These are phyloP conservation scores for Plagiodera versicolora DNA, from an alignment of 2,888 invertebrate species.

Conservation along the genomic window DNA sequence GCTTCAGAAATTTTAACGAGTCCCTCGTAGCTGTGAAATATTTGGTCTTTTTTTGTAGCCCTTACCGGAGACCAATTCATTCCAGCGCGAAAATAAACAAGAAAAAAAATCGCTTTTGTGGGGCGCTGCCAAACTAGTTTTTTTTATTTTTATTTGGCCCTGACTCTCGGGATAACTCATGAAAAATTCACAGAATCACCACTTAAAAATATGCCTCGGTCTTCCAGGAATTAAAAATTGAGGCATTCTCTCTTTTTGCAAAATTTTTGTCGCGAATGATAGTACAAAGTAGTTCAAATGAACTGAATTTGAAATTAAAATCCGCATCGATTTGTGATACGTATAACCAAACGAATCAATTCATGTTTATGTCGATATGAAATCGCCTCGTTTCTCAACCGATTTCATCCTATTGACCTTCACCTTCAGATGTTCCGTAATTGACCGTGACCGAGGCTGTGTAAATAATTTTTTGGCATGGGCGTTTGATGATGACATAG, in stretches of 20 bases:
- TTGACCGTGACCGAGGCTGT: neutral
- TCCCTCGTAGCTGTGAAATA: neutral
- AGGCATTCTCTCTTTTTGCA: neutral
- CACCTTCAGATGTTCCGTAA: conserved; percentile 14
- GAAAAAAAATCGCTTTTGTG: neutral
- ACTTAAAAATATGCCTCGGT: neutral
- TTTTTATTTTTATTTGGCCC: neutral
- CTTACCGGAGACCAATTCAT: neutral
- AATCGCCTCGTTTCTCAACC: neutral
- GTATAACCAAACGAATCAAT: too few relatives aligned
- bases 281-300: too few relatives aligned
- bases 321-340: too few relatives aligned
- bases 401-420: neutral
- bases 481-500: neutral
- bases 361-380: too few relatives aligned
- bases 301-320: too few relatives aligned
- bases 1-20: too few relatives aligned
- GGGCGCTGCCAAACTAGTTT: neutral
- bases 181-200: neutral
- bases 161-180: neutral
- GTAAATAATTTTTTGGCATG: conserved; percentile 12
- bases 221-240: neutral
- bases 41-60: neutral
- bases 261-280: too few relatives aligned
- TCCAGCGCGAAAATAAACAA: neutral